Conservation (phyloP, 2,113 vertebrate genomes). For the Dipodomys spectabilis region DNA sequence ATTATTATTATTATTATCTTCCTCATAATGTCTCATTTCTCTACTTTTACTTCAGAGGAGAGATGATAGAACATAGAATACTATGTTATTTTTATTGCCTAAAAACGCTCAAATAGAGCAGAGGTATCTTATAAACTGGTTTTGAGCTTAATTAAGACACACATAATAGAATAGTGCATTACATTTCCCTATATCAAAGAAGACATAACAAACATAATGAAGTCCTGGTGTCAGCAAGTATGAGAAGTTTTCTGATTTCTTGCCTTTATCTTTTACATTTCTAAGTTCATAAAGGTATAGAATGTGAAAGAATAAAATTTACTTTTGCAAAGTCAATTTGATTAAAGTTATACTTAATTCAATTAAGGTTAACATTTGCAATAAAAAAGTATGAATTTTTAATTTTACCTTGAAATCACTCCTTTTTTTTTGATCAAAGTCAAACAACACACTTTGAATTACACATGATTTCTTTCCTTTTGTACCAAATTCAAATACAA, state of each 20-base stretch:
- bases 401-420: conserved; percentile 53
- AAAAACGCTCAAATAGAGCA: neutral
- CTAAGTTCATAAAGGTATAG: neutral
- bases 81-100: neutral
- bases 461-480: conserved; percentile 6
- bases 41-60: neutral
- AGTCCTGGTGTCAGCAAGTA: neutral
- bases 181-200: neutral
- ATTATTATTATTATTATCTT: neutral
- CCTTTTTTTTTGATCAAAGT: neutral
- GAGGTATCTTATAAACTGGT: neutral
- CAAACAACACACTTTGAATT: neutral
- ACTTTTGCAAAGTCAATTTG: conserved; percentile 1
- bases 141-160: neutral
- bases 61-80: neutral
- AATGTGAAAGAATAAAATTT: neutral
- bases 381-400: conserved; percentile 20
- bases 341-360: conserved; percentile 36
- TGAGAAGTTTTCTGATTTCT: neutral
- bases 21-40: neutral
- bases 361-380: neutral
- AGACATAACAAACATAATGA: neutral
- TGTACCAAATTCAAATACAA: conserved; percentile 56
- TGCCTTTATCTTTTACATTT: neutral
- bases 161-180: neutral